Evolutionary conservation across 2,888 invertebrate species (phyloP), one percentile per base, ranked within the genome.

Genomic region (Leptura quadrifasciata): DNA sequence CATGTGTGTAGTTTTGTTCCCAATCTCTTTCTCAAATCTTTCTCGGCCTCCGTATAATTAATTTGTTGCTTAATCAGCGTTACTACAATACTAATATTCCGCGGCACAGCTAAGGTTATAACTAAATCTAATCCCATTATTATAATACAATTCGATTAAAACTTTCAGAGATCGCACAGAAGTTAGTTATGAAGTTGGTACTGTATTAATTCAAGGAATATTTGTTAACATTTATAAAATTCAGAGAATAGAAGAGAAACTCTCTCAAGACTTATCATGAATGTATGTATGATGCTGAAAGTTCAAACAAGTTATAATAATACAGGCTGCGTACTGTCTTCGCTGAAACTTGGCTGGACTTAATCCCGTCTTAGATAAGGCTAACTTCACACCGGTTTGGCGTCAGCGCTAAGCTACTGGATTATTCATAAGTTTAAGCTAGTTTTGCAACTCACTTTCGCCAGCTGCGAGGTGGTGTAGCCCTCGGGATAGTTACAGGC

Each of bases 371-470:
- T 88, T 86, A 88, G 87, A 88, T 88, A 88, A 88, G 85, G 85
- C 84, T 83, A 86, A 87, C 86, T 88, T 81, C 82, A 87, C 88
- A 87, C 87, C 87, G 86, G 87, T 86, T 86, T 85, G 86, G 86
- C 85, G 82, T 86, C 87, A 85, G 82, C 85, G 86, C 86, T 88
- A 87, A 88, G 88, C 88, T 85, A 80, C 85, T 86, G 87, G 88
- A 88, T 88, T 88, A 88, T 88, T 88, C 88, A 88, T 88, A 86
- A 88, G 87, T 88, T 81, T 87, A 85, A 87, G 87, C 87, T 85
- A 86, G 86, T 76, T 88, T 87, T 85, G 86, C 85, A 87, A 87
- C 86, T 86, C 87, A 86, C 87, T 87, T 87, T 87, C 87, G 77
- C 82, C 85, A 82, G 84, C 83, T 83, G 83, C 79, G 83, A 27